Base-by-base conservation (phyloP, 2,888 invertebrate genomes). In the Polia nebulosa region DNA sequence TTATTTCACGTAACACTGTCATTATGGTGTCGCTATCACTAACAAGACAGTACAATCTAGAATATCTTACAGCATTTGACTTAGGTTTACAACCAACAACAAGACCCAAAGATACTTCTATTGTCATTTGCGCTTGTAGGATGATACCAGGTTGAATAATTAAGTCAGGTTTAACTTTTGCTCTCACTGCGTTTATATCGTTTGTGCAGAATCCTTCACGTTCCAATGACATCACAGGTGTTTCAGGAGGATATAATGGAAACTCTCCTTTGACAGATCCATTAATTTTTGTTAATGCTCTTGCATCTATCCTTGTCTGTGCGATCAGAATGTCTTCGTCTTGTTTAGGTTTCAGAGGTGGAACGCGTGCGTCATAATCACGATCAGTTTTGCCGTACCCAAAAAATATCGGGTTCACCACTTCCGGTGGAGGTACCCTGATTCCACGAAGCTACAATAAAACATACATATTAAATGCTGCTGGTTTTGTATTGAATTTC, bases 31-130 rank as follows among this genome's bases (percentile, higher is more conserved):
- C 73, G 13, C 86, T 65, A 57, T 91, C 85, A 9, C 78, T 73
- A 32, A 91, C 78, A 13, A 90, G 70, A 58, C 90, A 90, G 56
- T 86, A 94, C 57, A 95, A 76, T 84, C 95, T 91, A 4, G 93
- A 92, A 80, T 85, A 94, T 69, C 86, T 84, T 27, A 65, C 64
- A 13, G 57, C 34, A 3, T 85, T 44, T 41, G 82, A 84, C 9
- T 76, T 83, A 47, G 89, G 84, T 71, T 85, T 90, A 76, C 95
- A 95, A 22, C 95, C 95, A 22, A 94, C 95, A 22, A 94, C 91
- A 9, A 92, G 67, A 3, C 95, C 95, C 8, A 95, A 81, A 15
- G 92, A 91, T 20, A 90, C 88, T 81, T 93, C 91, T 44, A 95
- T 78, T 36, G 87, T 87, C 94, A 95, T 95, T 78, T 95, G 93